Conservation (phyloP, 2,797 vertebrate species). For the Trematomus bernacchii region DNA sequence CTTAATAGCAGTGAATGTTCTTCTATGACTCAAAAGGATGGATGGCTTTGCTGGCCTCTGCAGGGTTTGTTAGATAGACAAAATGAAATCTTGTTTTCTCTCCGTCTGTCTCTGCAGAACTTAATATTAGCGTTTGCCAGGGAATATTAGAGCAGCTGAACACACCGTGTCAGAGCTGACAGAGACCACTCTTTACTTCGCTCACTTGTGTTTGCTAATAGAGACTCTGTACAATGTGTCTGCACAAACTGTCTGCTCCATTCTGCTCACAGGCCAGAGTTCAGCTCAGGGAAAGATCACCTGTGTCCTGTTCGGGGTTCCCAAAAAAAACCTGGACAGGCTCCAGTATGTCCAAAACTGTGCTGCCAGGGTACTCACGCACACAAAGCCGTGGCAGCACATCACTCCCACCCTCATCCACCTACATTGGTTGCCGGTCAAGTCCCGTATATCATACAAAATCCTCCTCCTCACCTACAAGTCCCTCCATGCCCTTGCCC, state of each 20-base stretch:
- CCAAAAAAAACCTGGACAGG: too few relatives aligned
- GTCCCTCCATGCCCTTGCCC: too few relatives aligned
- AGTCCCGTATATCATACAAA: too few relatives aligned
- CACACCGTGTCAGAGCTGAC: constrained; percentile 58
- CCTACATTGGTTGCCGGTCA: too few relatives aligned
- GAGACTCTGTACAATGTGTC: constrained; percentile 64
- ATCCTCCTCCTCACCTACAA: too few relatives aligned
- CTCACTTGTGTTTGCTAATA: constrained; percentile 41
- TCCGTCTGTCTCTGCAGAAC: constrained; percentile 34
- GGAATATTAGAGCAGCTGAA: constrained; percentile 56
- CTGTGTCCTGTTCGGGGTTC: too few relatives aligned
- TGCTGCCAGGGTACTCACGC: too few relatives aligned
- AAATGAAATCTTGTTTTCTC: constrained; percentile 33
- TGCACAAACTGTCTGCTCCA: constrained; percentile 70
- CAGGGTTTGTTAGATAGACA: constrained; percentile 29
- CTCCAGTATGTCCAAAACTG: too few relatives aligned
- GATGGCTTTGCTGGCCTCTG: constrained; percentile 33
- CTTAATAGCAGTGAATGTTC: constrained; percentile 33
- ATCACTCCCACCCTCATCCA: too few relatives aligned
- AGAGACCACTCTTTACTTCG: constrained; percentile 38
- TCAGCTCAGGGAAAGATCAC: constrained; percentile 19
- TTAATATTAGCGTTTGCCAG: constrained; percentile 58
- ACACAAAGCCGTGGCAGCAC: too few relatives aligned
- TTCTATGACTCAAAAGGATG: constrained; percentile 50
- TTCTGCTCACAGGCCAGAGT: constrained; percentile 48